Base-by-base conservation (phyloP, 2,888 invertebrate genomes). In the Fissipunctia ypsillon region DNA sequence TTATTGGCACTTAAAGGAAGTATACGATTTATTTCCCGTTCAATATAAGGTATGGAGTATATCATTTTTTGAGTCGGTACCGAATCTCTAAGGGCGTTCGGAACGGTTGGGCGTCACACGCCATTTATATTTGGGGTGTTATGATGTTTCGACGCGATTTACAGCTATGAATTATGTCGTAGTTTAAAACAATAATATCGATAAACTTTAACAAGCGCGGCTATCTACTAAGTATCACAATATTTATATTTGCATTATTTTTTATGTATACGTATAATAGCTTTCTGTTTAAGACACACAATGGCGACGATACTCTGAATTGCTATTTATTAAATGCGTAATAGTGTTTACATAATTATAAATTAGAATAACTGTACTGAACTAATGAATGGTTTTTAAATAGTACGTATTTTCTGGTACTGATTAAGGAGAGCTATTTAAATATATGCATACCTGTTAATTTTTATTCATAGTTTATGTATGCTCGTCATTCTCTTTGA, bases 1-100 rank as follows among this genome's bases (percentile, higher is more conserved):
- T 96, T 96, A 96, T 96, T 96, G 96, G 96, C 95, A 95, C 96
- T 96, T 96, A 96, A 94, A 95, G 95, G 94, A 94, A 95, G 95
- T 95, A 95, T 94, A 95, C 95, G 95, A 96, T 96, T 95, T 96
- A 96, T 96, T 95, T 94, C 91, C 92, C 93, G 95, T 94, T 95
- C 95, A 95, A 96, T 95, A 95, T 95, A 94, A 94, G 94, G 94
- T 93, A 93, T 89, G 91, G 92, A 94, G 94, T 95, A 93, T 95
- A 95, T 95, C 95, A 95, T 95, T 95, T 95, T 96, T 95, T 94
- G 91, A 93, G 91, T 92, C 90, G 86, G 84, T 89, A 90, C 90
- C 89, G 91, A 94, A 91, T 94, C 92, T 93, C 90, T 88, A 81
- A 91, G 93, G 93, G 92, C 88, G 89, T 84, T 90, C 83, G 83